Evolutionary conservation across 1,140 invertebrate genomes (phyloP).

Genomic region (Lordiphosa collinella): DNA sequence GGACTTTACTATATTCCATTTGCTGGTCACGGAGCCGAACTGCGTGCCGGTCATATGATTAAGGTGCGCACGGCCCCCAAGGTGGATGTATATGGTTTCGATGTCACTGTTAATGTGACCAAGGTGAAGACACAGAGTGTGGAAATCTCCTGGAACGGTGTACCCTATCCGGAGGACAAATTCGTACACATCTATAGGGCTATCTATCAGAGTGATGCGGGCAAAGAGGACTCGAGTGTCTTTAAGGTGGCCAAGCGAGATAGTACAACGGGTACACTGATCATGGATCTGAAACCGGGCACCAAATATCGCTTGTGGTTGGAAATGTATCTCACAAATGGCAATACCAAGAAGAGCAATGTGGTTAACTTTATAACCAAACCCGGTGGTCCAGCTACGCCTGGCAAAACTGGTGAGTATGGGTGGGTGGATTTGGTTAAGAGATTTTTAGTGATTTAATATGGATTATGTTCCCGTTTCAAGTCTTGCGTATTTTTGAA

Average conservation of each 20-base stretch:
- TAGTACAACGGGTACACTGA: conserved; percentile 85
- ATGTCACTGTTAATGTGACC: conserved; percentile 87
- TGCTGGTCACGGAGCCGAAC: conserved; percentile 86
- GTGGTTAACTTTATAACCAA: conserved; percentile 93
- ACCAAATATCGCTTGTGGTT: conserved; percentile 92
- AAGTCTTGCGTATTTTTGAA: conserved; percentile 63
- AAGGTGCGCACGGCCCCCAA: conserved; percentile 83
- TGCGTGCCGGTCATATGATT: conserved; percentile 85
- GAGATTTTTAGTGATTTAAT: neutral
- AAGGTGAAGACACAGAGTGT: conserved; percentile 87
- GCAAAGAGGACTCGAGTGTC: conserved; percentile 88
- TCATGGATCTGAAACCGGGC: conserved; percentile 88
- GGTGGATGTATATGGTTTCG: conserved; percentile 89
- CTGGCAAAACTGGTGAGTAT: conserved; percentile 61
- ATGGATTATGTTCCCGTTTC: conserved; percentile 19
- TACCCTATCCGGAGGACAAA: conserved; percentile 92
- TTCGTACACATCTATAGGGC: conserved; percentile 94
- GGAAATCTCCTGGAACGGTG: conserved; percentile 89
- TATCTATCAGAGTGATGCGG: conserved; percentile 88
- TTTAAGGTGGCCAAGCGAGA: conserved; percentile 92
- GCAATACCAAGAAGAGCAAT: conserved; percentile 92
- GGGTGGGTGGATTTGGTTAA: neutral
- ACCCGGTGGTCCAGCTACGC: conserved; percentile 82
- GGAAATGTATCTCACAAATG: conserved; percentile 92
- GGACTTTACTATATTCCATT: conserved; percentile 89